These are phyloP conservation scores for Saxidomus purpurata DNA, from an alignment of 1,140 invertebrate genomes.

Conservation along the genomic window DNA sequence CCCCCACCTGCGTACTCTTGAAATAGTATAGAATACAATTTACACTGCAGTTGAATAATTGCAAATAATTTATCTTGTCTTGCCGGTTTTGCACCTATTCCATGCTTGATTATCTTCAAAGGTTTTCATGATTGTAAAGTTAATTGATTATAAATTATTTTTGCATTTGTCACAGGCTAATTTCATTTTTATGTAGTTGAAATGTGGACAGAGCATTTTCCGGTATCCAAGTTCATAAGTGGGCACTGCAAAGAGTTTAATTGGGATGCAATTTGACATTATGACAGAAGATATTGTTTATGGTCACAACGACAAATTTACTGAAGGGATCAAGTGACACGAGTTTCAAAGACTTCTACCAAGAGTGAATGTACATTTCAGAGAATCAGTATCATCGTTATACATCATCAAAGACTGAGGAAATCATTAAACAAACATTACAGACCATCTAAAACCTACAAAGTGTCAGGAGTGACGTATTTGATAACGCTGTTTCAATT, in stretches of 20 bases:
- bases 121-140: constrained; percentile 19
- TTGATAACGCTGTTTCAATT: not conserved
- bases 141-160: constrained; percentile 34
- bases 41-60: constrained; percentile 21
- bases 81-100: not conserved
- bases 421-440: not conserved
- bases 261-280: not conserved
- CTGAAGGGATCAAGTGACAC: constrained; percentile 5
- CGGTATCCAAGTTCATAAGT: constrained; percentile 1
- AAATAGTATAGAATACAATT: not conserved
- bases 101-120: constrained; percentile 9
- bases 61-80: constrained; percentile 34
- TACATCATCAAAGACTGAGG: not conserved
- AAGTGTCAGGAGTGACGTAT: not conserved
- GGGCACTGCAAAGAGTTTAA: not conserved
- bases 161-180: constrained; percentile 8
- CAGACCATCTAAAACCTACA: not conserved
- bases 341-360: not conserved
- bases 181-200: constrained; percentile 21
- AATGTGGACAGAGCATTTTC: constrained; percentile 20
- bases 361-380: not conserved
- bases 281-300: constrained; percentile 24
- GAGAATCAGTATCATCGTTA: not conserved
- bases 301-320: not conserved
- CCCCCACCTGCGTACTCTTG: not conserved